These are phyloP conservation scores for Zapornia atra DNA, from an alignment of 2,113 vertebrate species.

Conservation along the genomic window DNA sequence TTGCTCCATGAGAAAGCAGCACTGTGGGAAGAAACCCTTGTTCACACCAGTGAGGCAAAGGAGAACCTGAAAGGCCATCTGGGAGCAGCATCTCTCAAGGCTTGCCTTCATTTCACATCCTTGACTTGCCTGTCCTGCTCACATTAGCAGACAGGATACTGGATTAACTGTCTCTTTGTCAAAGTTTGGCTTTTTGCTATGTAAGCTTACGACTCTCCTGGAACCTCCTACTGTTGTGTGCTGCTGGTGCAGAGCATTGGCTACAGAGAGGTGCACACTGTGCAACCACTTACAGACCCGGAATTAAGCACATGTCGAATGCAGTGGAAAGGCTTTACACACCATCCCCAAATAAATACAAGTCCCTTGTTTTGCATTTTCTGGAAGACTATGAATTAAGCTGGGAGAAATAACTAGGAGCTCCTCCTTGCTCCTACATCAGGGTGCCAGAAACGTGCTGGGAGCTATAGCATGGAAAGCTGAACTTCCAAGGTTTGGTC, in stretches of 20 bases:
- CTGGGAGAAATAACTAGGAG: neutral
- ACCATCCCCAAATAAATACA: neutral
- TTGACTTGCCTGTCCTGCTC: neutral
- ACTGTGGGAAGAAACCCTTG: neutral
- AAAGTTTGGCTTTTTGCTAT: neutral
- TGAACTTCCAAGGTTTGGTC: neutral
- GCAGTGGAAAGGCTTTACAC: constrained; percentile 14
- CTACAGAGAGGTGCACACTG: neutral
- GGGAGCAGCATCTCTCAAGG: neutral
- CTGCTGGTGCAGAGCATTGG: neutral
- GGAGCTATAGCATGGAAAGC: neutral
- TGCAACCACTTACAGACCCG: neutral
- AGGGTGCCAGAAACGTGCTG: neutral
- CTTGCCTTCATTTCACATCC: neutral
- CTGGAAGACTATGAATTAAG: neutral
- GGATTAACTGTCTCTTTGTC: neutral
- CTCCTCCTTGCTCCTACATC: neutral
- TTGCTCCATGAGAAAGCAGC: neutral
- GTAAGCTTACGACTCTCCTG: neutral
- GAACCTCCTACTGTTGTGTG: neutral
- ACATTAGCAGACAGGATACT: neutral
- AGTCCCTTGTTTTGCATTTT: constrained; percentile 6
- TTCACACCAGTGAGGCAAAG: neutral
- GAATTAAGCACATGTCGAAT: neutral
- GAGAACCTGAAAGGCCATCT: neutral